Evolutionary conservation across 1,140 invertebrate species (phyloP), one percentile per base, ranked within the genome.

Genomic region (Rhizoglyphus robini): DNA sequence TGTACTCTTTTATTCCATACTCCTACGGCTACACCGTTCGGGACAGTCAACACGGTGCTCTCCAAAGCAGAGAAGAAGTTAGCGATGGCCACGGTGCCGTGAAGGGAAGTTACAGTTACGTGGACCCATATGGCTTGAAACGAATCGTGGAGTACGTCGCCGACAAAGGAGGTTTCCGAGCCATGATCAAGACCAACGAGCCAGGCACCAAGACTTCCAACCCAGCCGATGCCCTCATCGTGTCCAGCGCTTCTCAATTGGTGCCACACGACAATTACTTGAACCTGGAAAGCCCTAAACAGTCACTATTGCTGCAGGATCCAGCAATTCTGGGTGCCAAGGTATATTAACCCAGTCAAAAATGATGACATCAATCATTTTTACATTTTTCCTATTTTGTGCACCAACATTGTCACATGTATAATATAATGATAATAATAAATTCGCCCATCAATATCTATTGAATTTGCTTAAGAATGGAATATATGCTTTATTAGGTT

Each of bases 121-220:
- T n/a, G 27, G 69, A 69, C 4, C n/a, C 48, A 2, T 11, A 51
- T 20, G 74, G 73, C 0, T 49, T 68, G 0, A 48, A 69, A 1
- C 66, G 74, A 31, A 64, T 72, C 11, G 74, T 75, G 3, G 70
- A 72, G 1, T 75, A 75, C 66, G 68, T 71, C 20, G 73, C 74
- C 4, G 74, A 75, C 60, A 69, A 75, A 25, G 63, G 70, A 8
- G 74, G 74, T n/a, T 75, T 72, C 67, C 63, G 72, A 29, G 74
- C 74, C 31, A 13, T 13, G 51, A 29, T 63, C 20, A n/a, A 63
- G 51, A 65, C 63, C 4, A 65, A 65, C 29, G 63, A 65, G 34
- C 63, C 63, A 1, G 63, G 63, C 13, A 65, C 48, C 4, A 30
- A 31, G 23, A 65, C 23, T n/a, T 32, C 29, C 1, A 23, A 58